Base-by-base conservation (phyloP, 37 sponge, comb jelly and placozoan genomes). In the Dysidea cf. avara region DNA sequence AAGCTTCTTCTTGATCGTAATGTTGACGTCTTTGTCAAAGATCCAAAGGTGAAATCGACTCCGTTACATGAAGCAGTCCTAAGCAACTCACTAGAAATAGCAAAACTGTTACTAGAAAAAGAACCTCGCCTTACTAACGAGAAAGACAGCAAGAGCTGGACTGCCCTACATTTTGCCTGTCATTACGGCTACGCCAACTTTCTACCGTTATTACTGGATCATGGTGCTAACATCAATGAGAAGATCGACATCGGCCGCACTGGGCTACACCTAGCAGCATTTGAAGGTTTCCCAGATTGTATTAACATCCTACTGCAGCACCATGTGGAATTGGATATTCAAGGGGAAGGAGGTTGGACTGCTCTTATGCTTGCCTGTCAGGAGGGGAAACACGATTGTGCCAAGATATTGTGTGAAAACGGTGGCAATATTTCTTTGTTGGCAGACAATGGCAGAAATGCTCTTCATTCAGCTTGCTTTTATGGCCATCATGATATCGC, bases 331-430 rank as follows among this genome's bases (percentile, higher is more conserved):
- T 71, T 83, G 2, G 69, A 92, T 61, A 40, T 84, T 11, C 90
- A 90, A 50, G 85, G 82, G 33, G 90, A 90, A 39, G 90, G 82
- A 39, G 85, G 85, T 0, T 90, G 90, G 90, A 84, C 90, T 24
- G 69, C 90, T 1, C 38, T 90, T 32, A 84, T 90, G 20, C 81
- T 90, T 16, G 90, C 90, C 14, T 79, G 75, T 1, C 90, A 90
- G 48, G 90, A 90, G 51, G 90, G 90, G 18, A 83, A 90, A 46
- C 76, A 85, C 30, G 66, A 76, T 14, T 64, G 82, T 29, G 90
- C 80, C 7, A 57, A 74, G 52, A 48, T 61, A 1, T 68, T 86
- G 17, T 80, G 81, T 39, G 49, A 72, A 21, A 32, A 69, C 36
- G 47, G 53, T 9, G 71, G 76, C 38, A 73, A 90, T 24, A 72